A percentile compares a stretch with the other conserved stretches of the same genome.
phyloP scores from a whole-genome alignment of 1,140 invertebrate genomes.

The Aethina tumida region DNA sequence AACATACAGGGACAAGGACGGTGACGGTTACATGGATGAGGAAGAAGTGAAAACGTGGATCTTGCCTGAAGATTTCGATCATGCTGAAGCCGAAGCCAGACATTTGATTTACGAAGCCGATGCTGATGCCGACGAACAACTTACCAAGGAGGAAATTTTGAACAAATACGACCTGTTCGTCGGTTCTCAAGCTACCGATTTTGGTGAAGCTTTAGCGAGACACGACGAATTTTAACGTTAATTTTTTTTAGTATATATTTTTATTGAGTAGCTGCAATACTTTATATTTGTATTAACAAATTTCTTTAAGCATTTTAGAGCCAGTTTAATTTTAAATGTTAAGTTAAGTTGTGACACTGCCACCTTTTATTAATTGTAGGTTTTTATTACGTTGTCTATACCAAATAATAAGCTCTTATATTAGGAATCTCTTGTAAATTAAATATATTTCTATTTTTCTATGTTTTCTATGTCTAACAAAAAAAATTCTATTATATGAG shows the following conservation, averaged over 20 bases:
- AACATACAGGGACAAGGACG: constrained; percentile 49
- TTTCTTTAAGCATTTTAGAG: neutral
- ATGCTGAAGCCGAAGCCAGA: constrained; percentile 88
- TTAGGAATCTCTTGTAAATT: no score
- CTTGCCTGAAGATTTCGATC: constrained; percentile 91
- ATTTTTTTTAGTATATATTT: no score
- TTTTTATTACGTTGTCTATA: no score
- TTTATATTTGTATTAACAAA: constrained; percentile 1
- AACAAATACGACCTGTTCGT: constrained; percentile 97
- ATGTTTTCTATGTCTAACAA: no score
- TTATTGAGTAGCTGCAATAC: constrained; percentile 1
- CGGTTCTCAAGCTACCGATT: constrained; percentile 97
- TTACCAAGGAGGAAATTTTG: constrained; percentile 87
- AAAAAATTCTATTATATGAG: no score
- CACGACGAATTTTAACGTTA: constrained; percentile 83
- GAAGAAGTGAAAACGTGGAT: constrained; percentile 92
- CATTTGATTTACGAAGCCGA: constrained; percentile 96
- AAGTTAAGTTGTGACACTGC: constrained; percentile 2
- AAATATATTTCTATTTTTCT: no score
- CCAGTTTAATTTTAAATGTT: neutral
- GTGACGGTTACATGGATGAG: constrained; percentile 79
- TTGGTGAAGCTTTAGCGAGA: constrained; percentile 86
- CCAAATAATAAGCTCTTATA: no score
- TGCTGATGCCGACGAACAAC: constrained; percentile 75
- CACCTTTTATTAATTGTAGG: no score